These are phyloP conservation scores for Hyles euphorbiae DNA, from an alignment of 1,140 invertebrate genomes.

Conservation along the genomic window DNA sequence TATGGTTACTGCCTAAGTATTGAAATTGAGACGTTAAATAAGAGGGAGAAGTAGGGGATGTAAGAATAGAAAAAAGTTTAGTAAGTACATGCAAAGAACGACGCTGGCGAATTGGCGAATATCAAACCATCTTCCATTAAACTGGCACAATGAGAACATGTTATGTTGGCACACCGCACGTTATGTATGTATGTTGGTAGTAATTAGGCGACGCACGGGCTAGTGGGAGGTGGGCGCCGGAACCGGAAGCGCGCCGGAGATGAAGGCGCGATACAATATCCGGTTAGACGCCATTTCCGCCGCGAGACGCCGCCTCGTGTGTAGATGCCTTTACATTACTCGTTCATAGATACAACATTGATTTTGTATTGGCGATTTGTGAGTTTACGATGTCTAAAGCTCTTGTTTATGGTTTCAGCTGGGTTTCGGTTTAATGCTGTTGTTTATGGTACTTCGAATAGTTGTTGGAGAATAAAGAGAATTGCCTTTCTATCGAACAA, in stretches of 20 bases:
- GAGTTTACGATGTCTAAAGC: conserved; percentile 1
- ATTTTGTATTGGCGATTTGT: conserved; percentile 21
- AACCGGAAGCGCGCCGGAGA: conserved; percentile 70
- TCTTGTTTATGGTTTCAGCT: too few relatives aligned
- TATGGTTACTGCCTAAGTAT: too few relatives aligned
- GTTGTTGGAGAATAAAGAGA: too few relatives aligned
- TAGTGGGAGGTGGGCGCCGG: conserved; percentile 39
- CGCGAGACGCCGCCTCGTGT: conserved; percentile 55
- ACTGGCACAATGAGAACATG: neutral
- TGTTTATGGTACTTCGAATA: conserved; percentile 3
- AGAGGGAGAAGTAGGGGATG: too few relatives aligned
- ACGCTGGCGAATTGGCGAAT: too few relatives aligned
- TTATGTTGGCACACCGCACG: neutral
- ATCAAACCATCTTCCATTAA: conserved; percentile 1
- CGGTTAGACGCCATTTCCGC: conserved; percentile 72
- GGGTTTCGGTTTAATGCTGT: neutral
- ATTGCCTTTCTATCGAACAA: too few relatives aligned
- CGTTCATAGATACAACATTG: conserved; percentile 17
- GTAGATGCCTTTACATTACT: conserved; percentile 29
- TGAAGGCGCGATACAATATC: conserved; percentile 75
- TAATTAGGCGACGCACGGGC: conserved; percentile 67
- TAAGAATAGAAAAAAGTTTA: too few relatives aligned
- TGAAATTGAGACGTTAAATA: too few relatives aligned
- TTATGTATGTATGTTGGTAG: conserved; percentile 20
- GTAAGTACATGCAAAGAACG: too few relatives aligned